Percentiles rank a stretch among this genome's conserved stretches.
Conservation (phyloP, 1,140 invertebrate genomes). For the Stegodyphus dumicola region DNA sequence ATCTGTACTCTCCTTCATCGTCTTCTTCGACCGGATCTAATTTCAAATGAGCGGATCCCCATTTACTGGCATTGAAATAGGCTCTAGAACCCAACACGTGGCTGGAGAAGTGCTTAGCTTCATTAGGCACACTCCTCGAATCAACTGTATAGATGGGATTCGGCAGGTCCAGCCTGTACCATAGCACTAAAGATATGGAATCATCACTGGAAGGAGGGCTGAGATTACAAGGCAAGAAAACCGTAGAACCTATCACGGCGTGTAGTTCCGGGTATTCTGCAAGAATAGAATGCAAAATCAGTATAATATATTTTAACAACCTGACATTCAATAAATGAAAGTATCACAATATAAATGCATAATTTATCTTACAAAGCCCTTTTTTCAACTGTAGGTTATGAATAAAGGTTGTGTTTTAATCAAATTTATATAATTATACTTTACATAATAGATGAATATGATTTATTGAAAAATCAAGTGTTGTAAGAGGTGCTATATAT, state of each 20-base stretch:
- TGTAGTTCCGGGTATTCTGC: constrained; percentile 41
- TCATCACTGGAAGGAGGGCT: constrained; percentile 79
- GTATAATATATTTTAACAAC: too few relatives aligned
- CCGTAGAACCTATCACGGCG: constrained; percentile 27
- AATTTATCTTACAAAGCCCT: too few relatives aligned
- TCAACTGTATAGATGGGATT: constrained; percentile 79
- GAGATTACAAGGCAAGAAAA: constrained; percentile 81
- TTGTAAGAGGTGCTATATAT: too few relatives aligned
- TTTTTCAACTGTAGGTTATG: too few relatives aligned
- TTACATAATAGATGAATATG: too few relatives aligned
- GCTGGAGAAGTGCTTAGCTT: constrained; percentile 61
- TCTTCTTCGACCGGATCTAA: constrained; percentile 81
- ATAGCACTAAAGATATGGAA: constrained; percentile 88
- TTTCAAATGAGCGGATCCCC: constrained; percentile 76
- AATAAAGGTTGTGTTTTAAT: too few relatives aligned
- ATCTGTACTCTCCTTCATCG: constrained; percentile 87
- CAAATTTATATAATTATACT: too few relatives aligned
- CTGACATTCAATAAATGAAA: too few relatives aligned
- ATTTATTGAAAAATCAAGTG: too few relatives aligned
- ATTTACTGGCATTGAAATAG: constrained; percentile 51
- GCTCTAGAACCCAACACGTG: constrained; percentile 53
- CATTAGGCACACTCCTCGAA: constrained; percentile 45
- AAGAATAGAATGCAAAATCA: neutral
- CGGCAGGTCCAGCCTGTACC: constrained; percentile 84
- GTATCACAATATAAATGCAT: too few relatives aligned